These are phyloP conservation scores for Fragum whitleyi DNA, from an alignment of 2,888 invertebrate genomes.

Conservation along the genomic window DNA sequence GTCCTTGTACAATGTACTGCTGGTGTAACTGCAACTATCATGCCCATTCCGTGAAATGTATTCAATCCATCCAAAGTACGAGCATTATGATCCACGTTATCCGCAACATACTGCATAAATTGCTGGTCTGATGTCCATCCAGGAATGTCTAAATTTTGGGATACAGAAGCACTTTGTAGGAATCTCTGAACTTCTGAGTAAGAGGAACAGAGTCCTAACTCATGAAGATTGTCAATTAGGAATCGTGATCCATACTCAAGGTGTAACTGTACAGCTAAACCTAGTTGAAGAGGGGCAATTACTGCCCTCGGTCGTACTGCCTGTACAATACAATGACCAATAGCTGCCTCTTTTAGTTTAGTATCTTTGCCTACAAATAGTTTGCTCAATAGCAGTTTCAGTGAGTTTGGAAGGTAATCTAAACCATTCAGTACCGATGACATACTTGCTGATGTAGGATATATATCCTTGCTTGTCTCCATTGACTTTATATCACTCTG, in stretches of 20 bases:
- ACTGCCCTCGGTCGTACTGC: constrained; percentile 59
- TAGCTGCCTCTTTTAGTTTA: constrained; percentile 51
- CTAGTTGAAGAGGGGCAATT: constrained; percentile 64
- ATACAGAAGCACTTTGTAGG: constrained; percentile 23
- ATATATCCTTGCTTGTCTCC: neutral
- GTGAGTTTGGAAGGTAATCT: constrained; percentile 28
- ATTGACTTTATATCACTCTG: constrained; percentile 64
- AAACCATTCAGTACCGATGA: neutral
- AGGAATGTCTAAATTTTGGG: constrained; percentile 2
- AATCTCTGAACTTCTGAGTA: constrained; percentile 48
- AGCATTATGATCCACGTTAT: constrained; percentile 41
- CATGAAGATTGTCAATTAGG: constrained; percentile 68
- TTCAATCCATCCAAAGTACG: constrained; percentile 19
- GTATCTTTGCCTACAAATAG: constrained; percentile 47
- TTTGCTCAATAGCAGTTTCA: constrained; percentile 27
- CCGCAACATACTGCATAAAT: constrained; percentile 38
- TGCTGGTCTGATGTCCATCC: neutral
- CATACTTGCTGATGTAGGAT: constrained; percentile 27
- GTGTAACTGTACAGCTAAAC: constrained; percentile 67
- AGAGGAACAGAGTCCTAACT: constrained; percentile 63
- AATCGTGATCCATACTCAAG: constrained; percentile 67
- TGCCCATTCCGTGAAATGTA: constrained; percentile 45
- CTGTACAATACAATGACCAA: constrained; percentile 70
- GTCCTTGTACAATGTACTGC: neutral
- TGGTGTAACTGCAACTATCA: constrained; percentile 18